Evolutionary conservation across 1,140 invertebrate genomes (phyloP).

Genomic region (Ganaspis sp.): DNA sequence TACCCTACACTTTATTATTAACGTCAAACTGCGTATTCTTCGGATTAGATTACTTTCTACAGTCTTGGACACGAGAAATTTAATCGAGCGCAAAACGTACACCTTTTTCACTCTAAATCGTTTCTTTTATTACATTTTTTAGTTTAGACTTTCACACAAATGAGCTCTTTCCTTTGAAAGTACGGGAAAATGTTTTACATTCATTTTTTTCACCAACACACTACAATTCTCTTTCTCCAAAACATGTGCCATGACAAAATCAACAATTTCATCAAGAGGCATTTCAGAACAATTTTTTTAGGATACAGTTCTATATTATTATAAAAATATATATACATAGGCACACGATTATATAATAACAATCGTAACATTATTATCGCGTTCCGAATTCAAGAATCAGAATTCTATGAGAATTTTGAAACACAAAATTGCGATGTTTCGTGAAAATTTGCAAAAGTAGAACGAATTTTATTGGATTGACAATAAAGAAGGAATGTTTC

Average conservation of each 20-base stretch:
- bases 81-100: slow-evolving; percentile 14
- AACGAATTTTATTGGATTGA: neutral
- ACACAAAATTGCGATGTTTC: too few relatives aligned
- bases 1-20: neutral
- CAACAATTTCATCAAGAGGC: too few relatives aligned
- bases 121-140: slow-evolving; percentile 17
- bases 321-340: too few relatives aligned
- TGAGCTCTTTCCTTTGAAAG: slow-evolving; percentile 15
- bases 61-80: slow-evolving; percentile 9
- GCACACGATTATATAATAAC: too few relatives aligned
- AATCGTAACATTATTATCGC: too few relatives aligned
- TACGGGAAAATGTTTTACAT: neutral
- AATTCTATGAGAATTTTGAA: too few relatives aligned
- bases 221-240: too few relatives aligned
- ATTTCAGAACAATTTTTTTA: too few relatives aligned
- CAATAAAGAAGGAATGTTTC: slow-evolving; percentile 4
- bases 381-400: too few relatives aligned
- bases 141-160: slow-evolving; percentile 12
- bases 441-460: slow-evolving; percentile 10
- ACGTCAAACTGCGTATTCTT: slow-evolving; percentile 5
- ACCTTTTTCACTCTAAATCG: slow-evolving; percentile 4
- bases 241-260: too few relatives aligned
- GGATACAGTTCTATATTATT: too few relatives aligned
- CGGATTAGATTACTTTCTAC: slow-evolving; percentile 4
- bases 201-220: neutral